Conservation (phyloP, 2,113 vertebrate species). For the Myrmecobius fasciatus region DNA sequence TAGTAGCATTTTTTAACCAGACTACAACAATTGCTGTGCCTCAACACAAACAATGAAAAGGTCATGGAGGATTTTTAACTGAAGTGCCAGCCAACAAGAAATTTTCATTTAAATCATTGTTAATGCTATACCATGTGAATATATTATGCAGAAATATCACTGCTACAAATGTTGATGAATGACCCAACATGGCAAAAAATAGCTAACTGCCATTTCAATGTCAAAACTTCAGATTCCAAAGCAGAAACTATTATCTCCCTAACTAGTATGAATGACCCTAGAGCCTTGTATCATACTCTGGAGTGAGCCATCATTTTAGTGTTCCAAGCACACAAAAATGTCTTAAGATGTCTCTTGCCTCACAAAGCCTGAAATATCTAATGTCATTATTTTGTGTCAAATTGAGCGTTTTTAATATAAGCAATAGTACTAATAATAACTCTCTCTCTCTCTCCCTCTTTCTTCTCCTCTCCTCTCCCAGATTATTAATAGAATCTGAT, state of each 20-base stretch:
- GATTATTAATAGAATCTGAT: conserved; percentile 61
- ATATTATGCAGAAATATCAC: conserved; percentile 52
- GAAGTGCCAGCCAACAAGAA: conserved; percentile 3
- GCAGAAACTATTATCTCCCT: conserved; percentile 61
- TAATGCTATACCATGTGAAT: background rate
- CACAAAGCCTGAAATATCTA: conserved; percentile 62
- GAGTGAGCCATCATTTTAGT: conserved; percentile 55
- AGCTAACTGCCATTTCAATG: conserved; percentile 60
- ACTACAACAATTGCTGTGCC: background rate
- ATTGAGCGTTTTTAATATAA: conserved; percentile 73
- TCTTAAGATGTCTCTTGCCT: conserved; percentile 63
- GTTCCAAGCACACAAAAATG: conserved; percentile 42
- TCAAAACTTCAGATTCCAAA: conserved; percentile 66
- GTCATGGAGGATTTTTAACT: background rate
- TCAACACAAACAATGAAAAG: background rate
- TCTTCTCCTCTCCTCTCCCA: conserved; percentile 8
- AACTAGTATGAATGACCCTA: conserved; percentile 54
- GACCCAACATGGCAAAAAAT: conserved; percentile 46
- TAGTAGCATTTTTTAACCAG: background rate
- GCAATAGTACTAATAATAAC: conserved; percentile 58
- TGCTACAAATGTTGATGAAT: conserved; percentile 48
- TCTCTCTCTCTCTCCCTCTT: background rate
- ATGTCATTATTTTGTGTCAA: conserved; percentile 56
- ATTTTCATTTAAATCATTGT: background rate
- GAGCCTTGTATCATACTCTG: conserved; percentile 36